Evolutionary conservation across 2,888 invertebrate species (phyloP).

Genomic region (Pammene aurita): DNA sequence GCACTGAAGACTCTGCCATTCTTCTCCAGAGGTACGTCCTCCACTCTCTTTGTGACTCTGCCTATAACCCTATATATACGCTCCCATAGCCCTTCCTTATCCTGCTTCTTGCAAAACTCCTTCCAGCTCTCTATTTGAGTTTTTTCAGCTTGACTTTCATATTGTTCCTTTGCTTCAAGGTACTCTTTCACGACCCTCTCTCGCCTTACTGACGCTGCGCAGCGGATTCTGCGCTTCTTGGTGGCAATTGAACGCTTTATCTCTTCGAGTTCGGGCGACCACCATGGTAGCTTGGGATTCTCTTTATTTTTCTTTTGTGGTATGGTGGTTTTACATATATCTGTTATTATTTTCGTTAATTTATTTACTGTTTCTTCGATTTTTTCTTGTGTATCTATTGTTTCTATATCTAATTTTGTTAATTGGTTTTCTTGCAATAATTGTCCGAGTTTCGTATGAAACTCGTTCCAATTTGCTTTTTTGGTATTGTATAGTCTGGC

Average conservation of each 20-base stretch:
- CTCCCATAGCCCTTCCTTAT: conserved; percentile 15
- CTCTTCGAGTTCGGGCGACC: neutral
- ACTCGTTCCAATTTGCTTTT: neutral
- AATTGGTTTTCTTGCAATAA: neutral
- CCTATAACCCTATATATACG: neutral
- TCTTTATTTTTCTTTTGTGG: too few relatives aligned
- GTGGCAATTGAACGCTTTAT: conserved; percentile 8
- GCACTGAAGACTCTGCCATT: neutral
- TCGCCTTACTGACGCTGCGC: conserved; percentile 36
- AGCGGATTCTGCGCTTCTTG: conserved; percentile 19
- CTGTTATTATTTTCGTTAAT: neutral
- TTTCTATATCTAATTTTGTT: neutral
- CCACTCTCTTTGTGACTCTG: neutral
- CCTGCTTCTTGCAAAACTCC: conserved; percentile 38
- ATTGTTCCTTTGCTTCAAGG: conserved; percentile 37
- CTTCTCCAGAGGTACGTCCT: neutral
- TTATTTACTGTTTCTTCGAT: too few relatives aligned
- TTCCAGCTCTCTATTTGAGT: conserved; percentile 38
- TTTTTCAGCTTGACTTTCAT: conserved; percentile 5
- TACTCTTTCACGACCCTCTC: conserved; percentile 34
- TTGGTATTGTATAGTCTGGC: neutral
- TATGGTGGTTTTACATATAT: neutral
- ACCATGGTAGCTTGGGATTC: too few relatives aligned
- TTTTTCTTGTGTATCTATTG: neutral
- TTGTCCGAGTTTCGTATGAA: neutral